Evolutionary conservation across 2,797 vertebrate species (phyloP).

Genomic region (Mormyrus proboscirostris): DNA sequence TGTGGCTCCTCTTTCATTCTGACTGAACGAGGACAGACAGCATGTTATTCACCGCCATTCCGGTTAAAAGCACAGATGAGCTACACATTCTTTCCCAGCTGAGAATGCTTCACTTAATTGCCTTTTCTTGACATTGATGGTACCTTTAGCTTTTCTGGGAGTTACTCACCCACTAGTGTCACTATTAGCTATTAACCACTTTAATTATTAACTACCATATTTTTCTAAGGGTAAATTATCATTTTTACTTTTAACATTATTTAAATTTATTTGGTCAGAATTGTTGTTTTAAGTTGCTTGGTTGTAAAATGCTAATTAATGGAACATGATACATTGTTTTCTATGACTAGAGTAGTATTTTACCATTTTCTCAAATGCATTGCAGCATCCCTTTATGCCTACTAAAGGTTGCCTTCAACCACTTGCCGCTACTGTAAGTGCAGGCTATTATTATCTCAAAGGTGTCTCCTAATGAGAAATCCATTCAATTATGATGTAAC

Average conservation of each 20-base stretch:
- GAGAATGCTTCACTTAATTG: not conserved
- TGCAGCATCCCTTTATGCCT: not conserved
- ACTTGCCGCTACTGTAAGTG: not conserved
- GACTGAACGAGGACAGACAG: slow-evolving; percentile 14
- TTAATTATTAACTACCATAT: not conserved
- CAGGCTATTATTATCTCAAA: not conserved
- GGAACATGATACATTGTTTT: not conserved
- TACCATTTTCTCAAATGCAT: not conserved
- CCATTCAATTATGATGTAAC: not conserved
- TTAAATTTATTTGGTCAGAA: not conserved
- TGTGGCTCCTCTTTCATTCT: not conserved
- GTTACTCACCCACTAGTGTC: not conserved
- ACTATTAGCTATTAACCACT: not conserved
- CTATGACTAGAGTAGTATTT: not conserved
- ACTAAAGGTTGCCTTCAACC: not conserved
- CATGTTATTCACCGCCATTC: not conserved
- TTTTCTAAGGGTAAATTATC: not conserved
- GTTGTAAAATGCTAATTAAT: not conserved
- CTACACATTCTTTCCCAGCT: not conserved
- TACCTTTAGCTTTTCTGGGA: not conserved
- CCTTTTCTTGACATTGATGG: not conserved
- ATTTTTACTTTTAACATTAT: not conserved
- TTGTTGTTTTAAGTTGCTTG: not conserved
- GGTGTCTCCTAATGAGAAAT: not conserved
- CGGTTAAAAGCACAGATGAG: not conserved